Conservation (phyloP, 64 coral and sea anemone species). For the Actinia equina region DNA sequence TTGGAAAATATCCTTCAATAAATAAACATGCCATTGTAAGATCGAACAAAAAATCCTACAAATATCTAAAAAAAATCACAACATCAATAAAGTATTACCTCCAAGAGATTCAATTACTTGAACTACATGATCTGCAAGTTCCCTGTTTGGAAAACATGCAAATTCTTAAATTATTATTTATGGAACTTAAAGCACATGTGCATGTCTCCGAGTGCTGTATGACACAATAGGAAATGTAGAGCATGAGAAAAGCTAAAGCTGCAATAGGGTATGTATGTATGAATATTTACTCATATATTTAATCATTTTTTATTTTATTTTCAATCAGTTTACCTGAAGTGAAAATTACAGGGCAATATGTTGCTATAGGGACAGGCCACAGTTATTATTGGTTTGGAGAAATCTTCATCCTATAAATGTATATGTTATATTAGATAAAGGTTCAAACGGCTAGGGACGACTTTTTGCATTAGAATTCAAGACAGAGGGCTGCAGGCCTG, state of each 20-base stretch:
- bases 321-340: slow-evolving; percentile 76
- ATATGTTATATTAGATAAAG: neutral
- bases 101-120: slow-evolving; percentile 60
- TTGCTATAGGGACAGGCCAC: slow-evolving; percentile 87
- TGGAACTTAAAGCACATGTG: no score
- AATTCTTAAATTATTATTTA: no score
- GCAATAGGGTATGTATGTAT: no score
- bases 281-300: neutral
- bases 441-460: no score
- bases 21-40: neutral
- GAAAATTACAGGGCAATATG: slow-evolving; percentile 82
- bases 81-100: slow-evolving; percentile 28
- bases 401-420: slow-evolving; percentile 78
- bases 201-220: no score
- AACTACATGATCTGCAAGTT: slow-evolving; percentile 69
- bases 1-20: no score
- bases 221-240: no score
- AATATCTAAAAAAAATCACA: no score
- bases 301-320: neutral
- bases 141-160: no score
- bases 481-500: no score
- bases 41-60: neutral
- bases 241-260: no score
- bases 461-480: no score
- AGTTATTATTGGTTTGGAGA: slow-evolving; percentile 77